phyloP scores from a whole-genome alignment of 2,113 vertebrate genomes.

The Synchiropus splendidus region DNA sequence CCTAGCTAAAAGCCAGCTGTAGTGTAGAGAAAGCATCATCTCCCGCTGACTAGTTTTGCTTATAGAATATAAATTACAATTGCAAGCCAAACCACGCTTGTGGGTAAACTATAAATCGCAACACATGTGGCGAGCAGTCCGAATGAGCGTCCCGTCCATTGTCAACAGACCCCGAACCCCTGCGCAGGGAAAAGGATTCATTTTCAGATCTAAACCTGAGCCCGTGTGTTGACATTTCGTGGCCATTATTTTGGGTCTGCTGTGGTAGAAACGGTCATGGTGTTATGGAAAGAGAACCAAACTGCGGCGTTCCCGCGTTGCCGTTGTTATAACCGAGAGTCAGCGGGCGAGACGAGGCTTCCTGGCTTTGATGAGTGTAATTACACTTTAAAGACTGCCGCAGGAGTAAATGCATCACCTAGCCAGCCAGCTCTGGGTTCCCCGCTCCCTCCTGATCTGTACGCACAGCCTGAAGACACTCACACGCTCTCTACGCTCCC shows the following conservation, averaged over 20 bases:
- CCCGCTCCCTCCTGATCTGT: constrained; percentile 23
- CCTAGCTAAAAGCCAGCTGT: too few species aligned
- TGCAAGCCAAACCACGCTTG: too few species aligned
- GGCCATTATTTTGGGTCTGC: constrained; percentile 5
- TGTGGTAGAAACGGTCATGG: constrained; percentile 12
- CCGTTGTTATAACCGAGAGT: constrained; percentile 57
- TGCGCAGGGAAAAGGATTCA: too few species aligned
- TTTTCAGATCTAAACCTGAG: too few species aligned
- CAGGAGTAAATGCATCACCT: constrained; percentile 66
- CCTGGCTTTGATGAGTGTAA: constrained; percentile 60
- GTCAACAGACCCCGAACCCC: too few species aligned
- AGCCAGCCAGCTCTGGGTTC: constrained; percentile 41
- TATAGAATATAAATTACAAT: too few species aligned
- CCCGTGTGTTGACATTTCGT: too few species aligned
- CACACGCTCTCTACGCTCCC: constrained; percentile 38
- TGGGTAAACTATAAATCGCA: too few species aligned
- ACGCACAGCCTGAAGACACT: constrained; percentile 50
- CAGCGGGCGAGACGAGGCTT: constrained; percentile 41
- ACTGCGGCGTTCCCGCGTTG: constrained; percentile 17
- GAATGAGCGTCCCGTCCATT: too few species aligned
- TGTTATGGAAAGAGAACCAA: constrained; percentile 21
- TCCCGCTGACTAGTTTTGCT: too few species aligned
- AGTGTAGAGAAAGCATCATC: too few species aligned
- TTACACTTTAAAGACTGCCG: constrained; percentile 64
- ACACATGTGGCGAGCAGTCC: too few species aligned